Conservation (phyloP, 2,888 invertebrate genomes). For the Lordiphosa fenestrarum region DNA sequence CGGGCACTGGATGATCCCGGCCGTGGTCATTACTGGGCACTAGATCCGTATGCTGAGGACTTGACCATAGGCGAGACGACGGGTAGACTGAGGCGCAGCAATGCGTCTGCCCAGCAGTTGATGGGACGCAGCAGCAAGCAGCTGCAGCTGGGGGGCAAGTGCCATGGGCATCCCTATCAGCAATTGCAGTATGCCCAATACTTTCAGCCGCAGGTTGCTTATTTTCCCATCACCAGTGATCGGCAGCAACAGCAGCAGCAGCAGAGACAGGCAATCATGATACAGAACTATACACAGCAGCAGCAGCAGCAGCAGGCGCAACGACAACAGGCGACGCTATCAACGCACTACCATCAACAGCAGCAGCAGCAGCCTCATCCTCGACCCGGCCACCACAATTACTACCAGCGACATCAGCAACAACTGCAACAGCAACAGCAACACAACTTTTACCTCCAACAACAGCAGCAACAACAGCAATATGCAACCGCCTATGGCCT, state of each 20-base stretch:
- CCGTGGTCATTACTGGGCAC: slow-evolving; percentile 99
- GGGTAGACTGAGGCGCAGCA: slow-evolving; percentile 90
- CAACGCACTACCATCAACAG: slow-evolving; percentile 34
- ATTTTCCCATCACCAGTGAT: slow-evolving; percentile 64
- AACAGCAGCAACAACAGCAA: slow-evolving; percentile 35
- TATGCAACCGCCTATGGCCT: slow-evolving; percentile 27
- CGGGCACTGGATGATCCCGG: slow-evolving; percentile 98
- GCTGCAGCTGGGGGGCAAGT: slow-evolving; percentile 5
- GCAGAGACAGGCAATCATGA: slow-evolving; percentile 20
- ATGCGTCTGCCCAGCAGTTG: slow-evolving; percentile 16
- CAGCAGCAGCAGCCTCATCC: slow-evolving; percentile 25
- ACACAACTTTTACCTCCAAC: slow-evolving; percentile 21
- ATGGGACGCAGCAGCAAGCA: slow-evolving; percentile 17
- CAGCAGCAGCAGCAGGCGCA: slow-evolving; percentile 18
- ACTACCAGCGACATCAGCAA: slow-evolving; percentile 27
- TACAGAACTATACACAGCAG: slow-evolving; percentile 23
- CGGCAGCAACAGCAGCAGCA: slow-evolving; percentile 20
- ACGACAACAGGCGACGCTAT: slow-evolving; percentile 27
- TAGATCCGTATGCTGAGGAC: slow-evolving; percentile 96
- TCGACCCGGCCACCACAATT: slow-evolving; percentile 25
- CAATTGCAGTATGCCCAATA: slow-evolving; percentile 42
- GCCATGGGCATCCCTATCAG: slow-evolving; percentile 60
- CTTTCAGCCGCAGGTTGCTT: slow-evolving; percentile 61
- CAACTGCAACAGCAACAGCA: slow-evolving; percentile 23
- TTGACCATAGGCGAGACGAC: slow-evolving; percentile 98